phyloP scores from a whole-genome alignment of 2,797 vertebrate genomes.

The Lagodon rhomboides region DNA sequence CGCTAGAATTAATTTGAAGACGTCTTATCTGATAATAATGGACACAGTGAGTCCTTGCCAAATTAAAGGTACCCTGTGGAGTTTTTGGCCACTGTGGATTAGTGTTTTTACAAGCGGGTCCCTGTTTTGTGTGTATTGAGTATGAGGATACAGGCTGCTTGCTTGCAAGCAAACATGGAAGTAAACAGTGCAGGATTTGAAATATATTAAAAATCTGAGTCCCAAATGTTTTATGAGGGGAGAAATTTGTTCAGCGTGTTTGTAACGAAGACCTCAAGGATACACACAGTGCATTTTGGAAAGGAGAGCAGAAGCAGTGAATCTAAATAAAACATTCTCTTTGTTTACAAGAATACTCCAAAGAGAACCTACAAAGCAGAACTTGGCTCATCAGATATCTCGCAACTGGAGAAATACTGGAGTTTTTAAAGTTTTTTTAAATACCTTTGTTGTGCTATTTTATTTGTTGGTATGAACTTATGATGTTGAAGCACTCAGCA shows the following conservation, averaged over 20 bases:
- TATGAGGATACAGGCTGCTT: neutral
- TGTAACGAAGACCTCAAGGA: neutral
- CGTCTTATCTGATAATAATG: neutral
- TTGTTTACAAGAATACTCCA: conserved; percentile 5
- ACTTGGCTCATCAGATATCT: neutral
- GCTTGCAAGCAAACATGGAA: neutral
- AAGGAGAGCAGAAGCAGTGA: neutral
- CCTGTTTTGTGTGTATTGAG: neutral
- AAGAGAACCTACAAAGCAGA: neutral
- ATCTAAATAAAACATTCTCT: conserved; percentile 16
- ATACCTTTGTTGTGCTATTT: neutral
- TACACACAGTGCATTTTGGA: neutral
- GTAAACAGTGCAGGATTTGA: neutral
- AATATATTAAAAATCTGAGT: neutral
- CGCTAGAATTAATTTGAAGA: neutral
- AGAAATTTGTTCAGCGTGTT: neutral
- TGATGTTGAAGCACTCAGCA: neutral
- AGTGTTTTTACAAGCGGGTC: neutral
- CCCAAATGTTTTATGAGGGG: neutral
- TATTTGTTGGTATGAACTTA: neutral
- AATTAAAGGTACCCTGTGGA: conserved; percentile 9
- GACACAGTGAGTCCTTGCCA: neutral
- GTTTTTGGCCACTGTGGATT: neutral
- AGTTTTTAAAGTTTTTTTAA: neutral
- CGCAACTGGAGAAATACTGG: neutral